These are phyloP conservation scores for Diabrotica virgifera DNA, from an alignment of 1,140 invertebrate genomes.

Conservation along the genomic window DNA sequence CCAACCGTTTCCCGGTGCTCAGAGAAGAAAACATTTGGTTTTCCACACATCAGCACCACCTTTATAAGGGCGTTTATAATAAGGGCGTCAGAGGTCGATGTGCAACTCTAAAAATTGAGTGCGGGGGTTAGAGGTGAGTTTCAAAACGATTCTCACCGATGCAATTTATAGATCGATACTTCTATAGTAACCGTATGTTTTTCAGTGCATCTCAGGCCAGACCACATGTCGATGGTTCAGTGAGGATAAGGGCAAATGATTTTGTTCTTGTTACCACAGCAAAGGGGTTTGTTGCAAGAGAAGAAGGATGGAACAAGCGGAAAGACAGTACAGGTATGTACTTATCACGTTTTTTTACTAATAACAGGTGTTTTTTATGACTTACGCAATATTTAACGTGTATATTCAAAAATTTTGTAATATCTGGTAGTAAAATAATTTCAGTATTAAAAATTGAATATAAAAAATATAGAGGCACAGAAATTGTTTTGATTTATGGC, in stretches of 20 bases:
- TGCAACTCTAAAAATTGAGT: background rate
- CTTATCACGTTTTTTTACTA: background rate
- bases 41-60: background rate
- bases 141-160: background rate
- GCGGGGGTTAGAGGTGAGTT: background rate
- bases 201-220: background rate
- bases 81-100: background rate
- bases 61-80: no score
- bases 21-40: background rate
- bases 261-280: background rate
- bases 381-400: no score
- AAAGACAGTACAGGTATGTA: constrained; percentile 36
- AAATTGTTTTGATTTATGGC: no score
- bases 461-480: no score
- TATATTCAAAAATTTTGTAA: no score
- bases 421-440: no score
- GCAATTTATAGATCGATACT: constrained; percentile 1
- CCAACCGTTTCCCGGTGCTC: constrained; percentile 1
- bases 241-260: background rate
- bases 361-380: no score
- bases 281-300: constrained; percentile 9
- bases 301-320: constrained; percentile 32
- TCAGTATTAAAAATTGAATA: no score
- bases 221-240: background rate
- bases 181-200: background rate